phyloP scores from a whole-genome alignment of 2,888 invertebrate genomes.

The Eristalis tenax region DNA sequence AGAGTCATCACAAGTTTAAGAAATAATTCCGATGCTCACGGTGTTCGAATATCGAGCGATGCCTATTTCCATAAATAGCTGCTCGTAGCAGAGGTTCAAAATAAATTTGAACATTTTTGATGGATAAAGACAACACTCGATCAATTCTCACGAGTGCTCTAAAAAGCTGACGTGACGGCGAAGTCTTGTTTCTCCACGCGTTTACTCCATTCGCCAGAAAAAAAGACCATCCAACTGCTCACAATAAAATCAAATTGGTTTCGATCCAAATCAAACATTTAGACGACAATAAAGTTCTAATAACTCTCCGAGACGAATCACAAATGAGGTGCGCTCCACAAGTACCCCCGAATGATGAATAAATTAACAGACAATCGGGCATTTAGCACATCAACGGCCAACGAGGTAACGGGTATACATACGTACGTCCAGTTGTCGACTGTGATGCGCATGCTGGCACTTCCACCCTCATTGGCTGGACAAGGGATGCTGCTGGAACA shows the following conservation, averaged over 20 bases:
- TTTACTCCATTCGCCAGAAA: not conserved
- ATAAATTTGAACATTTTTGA: not conserved
- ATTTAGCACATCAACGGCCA: constrained; percentile 58
- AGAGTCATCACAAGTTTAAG: no score
- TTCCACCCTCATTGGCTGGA: constrained; percentile 36
- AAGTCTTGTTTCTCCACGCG: not conserved
- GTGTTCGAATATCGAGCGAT: no score
- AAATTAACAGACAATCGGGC: constrained; percentile 41
- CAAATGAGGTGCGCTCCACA: not conserved
- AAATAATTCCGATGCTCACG: no score
- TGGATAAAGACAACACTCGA: not conserved
- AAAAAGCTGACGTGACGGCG: constrained; percentile 7
- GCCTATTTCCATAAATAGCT: no score
- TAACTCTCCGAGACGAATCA: not conserved
- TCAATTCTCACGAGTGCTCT: constrained; percentile 7
- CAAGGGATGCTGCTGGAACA: constrained; percentile 55
- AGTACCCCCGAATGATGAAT: constrained; percentile 17
- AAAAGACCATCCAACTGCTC: not conserved
- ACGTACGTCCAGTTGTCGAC: not conserved
- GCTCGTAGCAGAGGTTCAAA: not conserved
- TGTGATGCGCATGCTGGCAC: constrained; percentile 45
- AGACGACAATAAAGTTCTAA: constrained; percentile 25
- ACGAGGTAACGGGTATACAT: not conserved
- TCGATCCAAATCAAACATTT: constrained; percentile 8
- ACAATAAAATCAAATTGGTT: not conserved